phyloP scores from a whole-genome alignment of 1,140 invertebrate species.

The Drosophila nasuta region DNA sequence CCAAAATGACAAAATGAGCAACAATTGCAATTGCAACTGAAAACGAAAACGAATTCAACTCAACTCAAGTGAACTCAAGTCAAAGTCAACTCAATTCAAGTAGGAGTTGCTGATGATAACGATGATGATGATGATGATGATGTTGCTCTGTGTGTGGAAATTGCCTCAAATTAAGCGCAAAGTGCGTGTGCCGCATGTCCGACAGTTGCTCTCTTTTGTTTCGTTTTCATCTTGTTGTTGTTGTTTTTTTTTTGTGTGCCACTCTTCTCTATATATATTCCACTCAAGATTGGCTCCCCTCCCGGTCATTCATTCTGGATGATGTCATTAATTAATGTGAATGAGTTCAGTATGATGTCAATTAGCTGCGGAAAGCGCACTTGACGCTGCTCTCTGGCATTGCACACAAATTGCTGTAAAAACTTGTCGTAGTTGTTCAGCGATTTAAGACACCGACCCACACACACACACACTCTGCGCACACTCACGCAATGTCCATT shows the following conservation, averaged over 20 bases:
- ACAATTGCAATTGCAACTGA: constrained; percentile 26
- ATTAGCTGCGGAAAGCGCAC: constrained; percentile 81
- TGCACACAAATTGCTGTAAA: constrained; percentile 62
- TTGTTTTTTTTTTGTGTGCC: neutral
- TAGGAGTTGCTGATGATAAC: constrained; percentile 2
- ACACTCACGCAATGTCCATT: constrained; percentile 31
- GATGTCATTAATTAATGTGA: constrained; percentile 84
- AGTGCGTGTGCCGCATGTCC: constrained; percentile 52
- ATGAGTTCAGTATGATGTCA: constrained; percentile 84
- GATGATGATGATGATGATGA: neutral
- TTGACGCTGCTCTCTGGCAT: constrained; percentile 56
- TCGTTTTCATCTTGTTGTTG: no score
- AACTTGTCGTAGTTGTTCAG: constrained; percentile 32
- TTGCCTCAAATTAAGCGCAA: constrained; percentile 74
- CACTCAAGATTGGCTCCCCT: constrained; percentile 18
- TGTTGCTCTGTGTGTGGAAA: constrained; percentile 35
- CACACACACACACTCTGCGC: neutral
- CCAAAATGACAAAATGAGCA: constrained; percentile 26
- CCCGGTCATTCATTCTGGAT: constrained; percentile 60
- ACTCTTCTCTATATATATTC: neutral
- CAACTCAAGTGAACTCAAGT: constrained; percentile 13
- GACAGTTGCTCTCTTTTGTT: constrained; percentile 8
- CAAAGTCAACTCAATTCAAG: constrained; percentile 9
- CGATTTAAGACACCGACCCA: constrained; percentile 36
- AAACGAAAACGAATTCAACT: constrained; percentile 12